Conservation (phyloP, 1,140 invertebrate species). For the Brachionus rubens region DNA sequence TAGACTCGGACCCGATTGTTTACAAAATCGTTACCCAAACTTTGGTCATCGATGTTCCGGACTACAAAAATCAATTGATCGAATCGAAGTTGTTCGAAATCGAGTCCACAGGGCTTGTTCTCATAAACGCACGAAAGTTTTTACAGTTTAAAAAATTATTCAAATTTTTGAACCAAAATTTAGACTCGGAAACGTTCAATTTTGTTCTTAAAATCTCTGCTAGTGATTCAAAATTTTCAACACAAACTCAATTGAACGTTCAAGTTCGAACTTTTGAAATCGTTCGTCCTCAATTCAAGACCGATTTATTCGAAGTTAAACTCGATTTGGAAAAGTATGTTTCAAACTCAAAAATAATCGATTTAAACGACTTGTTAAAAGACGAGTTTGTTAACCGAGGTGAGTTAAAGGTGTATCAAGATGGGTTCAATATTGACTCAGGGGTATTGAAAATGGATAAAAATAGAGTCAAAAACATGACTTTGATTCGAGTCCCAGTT, state of each 20-base stretch:
- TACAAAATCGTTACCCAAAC: not conserved
- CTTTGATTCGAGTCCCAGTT: not conserved
- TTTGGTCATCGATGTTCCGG: not conserved
- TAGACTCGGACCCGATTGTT: not conserved
- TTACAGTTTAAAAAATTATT: constrained; percentile 10
- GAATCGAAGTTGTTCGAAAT: constrained; percentile 10
- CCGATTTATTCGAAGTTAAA: not conserved
- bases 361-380: not conserved
- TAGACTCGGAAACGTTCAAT: not conserved
- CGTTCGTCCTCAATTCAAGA: not conserved
- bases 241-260: not conserved
- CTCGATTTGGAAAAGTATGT: constrained; percentile 1
- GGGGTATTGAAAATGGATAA: not conserved
- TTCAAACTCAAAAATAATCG: not conserved
- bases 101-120: not conserved
- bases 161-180: not conserved
- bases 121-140: not conserved
- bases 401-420: not conserved
- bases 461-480: not conserved
- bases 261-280: not conserved
- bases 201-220: not conserved
- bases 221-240: not conserved
- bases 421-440: not conserved
- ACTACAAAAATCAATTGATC: not conserved
- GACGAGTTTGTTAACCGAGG: not conserved